Conservation (phyloP, 2,888 invertebrate species). For the Eucera pruinosa region DNA sequence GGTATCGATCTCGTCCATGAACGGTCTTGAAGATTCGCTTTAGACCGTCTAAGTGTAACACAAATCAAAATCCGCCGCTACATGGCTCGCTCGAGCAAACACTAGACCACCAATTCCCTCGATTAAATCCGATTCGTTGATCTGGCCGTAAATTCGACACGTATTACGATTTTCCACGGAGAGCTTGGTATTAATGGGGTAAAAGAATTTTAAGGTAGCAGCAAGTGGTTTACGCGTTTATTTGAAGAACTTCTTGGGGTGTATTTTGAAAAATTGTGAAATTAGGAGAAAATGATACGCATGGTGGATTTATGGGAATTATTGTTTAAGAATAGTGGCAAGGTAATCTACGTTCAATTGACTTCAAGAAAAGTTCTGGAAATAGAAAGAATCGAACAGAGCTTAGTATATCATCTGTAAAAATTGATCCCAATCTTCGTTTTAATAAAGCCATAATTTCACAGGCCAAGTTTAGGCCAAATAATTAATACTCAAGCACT, state of each 20-base stretch:
- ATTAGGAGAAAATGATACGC: not conserved
- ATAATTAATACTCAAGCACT: not conserved
- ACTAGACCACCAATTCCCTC: not conserved
- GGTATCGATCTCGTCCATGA: slow-evolving; percentile 60
- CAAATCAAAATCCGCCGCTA: slow-evolving; percentile 29
- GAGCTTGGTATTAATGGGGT: not conserved
- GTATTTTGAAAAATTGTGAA: not conserved
- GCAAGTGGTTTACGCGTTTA: not conserved
- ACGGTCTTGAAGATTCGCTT: slow-evolving; percentile 45
- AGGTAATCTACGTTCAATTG: too few species aligned
- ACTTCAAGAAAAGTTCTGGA: too few species aligned
- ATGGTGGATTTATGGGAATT: not conserved
- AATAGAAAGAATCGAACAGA: too few species aligned
- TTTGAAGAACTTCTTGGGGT: slow-evolving; percentile 3
- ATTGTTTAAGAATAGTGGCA: not conserved
- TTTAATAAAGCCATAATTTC: too few species aligned
- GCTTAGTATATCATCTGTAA: too few species aligned
- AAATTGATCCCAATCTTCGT: too few species aligned
- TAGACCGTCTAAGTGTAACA: slow-evolving; percentile 14
- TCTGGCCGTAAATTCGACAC: slow-evolving; percentile 28
- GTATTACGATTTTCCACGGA: not conserved
- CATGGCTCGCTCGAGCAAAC: slow-evolving; percentile 15
- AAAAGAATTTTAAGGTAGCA: not conserved
- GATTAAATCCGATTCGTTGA: slow-evolving; percentile 15
- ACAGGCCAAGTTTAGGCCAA: too few species aligned